phyloP scores from a whole-genome alignment of 2,113 vertebrate species.

The Taurulus bubalis region DNA sequence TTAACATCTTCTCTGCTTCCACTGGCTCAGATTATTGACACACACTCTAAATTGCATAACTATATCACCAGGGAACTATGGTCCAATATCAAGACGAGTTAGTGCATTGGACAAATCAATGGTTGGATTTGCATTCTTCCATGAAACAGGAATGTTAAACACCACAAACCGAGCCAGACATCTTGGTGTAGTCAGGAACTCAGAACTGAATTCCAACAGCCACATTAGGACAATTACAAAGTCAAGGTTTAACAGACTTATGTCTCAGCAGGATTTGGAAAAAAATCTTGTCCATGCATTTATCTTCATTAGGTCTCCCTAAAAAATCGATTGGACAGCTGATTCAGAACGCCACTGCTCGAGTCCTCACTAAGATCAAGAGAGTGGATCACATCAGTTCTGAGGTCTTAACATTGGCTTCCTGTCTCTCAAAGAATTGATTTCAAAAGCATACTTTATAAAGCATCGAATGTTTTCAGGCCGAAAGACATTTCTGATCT shows the following conservation, averaged over 20 bases:
- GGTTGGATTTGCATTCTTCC: background rate
- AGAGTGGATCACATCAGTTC: background rate
- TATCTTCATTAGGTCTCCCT: background rate
- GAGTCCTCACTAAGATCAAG: background rate
- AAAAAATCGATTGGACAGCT: background rate
- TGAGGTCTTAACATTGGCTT: background rate
- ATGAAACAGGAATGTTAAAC: background rate
- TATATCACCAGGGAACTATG: too few relatives aligned
- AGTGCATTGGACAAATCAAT: too few relatives aligned
- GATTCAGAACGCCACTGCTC: background rate
- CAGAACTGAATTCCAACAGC: background rate
- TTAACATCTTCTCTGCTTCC: too few relatives aligned
- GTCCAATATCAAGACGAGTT: too few relatives aligned
- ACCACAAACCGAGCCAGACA: background rate
- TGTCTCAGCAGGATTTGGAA: background rate
- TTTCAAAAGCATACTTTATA: background rate
- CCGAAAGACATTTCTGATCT: too few relatives aligned
- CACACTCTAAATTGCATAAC: too few relatives aligned
- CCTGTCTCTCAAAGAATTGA: background rate
- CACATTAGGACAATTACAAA: background rate
- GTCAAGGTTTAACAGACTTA: background rate
- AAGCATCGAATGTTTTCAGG: too few relatives aligned
- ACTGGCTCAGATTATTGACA: too few relatives aligned
- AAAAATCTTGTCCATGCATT: background rate
- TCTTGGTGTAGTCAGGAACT: background rate